Evolutionary conservation across 2,797 vertebrate species (phyloP), one percentile per base, ranked within the genome.

Genomic region (Premnoplex brunnescens): DNA sequence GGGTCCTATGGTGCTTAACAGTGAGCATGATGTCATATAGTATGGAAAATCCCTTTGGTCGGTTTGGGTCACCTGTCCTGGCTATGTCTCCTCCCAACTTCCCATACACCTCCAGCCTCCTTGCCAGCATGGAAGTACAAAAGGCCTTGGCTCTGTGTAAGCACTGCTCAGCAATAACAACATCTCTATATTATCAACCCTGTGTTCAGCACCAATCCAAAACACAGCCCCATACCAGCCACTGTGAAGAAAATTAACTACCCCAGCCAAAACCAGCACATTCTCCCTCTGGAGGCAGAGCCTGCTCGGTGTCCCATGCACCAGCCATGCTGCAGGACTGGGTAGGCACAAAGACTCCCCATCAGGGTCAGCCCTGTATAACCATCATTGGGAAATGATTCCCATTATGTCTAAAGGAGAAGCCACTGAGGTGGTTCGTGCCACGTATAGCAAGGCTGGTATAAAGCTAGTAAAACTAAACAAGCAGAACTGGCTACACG

Each of bases 291-390:
- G n/a, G 16, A 26, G 24, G 22, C 54, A 76, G 28, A 81, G 26
- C 22, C 30, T 75, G 27, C 23, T 66, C 1, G 0, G 32, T 62
- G 49, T 72, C 49, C 36, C 6, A 1, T 0, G 1, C 12, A 17
- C 28, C 41, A 51, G 46, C 24, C 1, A 0, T 15, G 51, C 39
- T 43, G 51, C 10, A 14, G 63, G 52, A 55, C 36, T 27, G n/a
- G 10, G 14, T 17, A 49, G 44, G 23, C 2, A 0, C 14, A 75
- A 75, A 74, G 18, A 27, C 12, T 83, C 30, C 36, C 48, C 34
- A 24, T 34, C 0, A 7, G 62, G 27, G 16, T 37, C 60, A 79
- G 30, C 21, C 30, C 30, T 1, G 0, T 58, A 16, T 67, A 46
- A 37, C 19, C 17, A 3, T 34, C 3, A 0, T 12, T 36, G 36